phyloP scores from a whole-genome alignment of 2,113 vertebrate genomes.

The Neofelis nebulosa region DNA sequence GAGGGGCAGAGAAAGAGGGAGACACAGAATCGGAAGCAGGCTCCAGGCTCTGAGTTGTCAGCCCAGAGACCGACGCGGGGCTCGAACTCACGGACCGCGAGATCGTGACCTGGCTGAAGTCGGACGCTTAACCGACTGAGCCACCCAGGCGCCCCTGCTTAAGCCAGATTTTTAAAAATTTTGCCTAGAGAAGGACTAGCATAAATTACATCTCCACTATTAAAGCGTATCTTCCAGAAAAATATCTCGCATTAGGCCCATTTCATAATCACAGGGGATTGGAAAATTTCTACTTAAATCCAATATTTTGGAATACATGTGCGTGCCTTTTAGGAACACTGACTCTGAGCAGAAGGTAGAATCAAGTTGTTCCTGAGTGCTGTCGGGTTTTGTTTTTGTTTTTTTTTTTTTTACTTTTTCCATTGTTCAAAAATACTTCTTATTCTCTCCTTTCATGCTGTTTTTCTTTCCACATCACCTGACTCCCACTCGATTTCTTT shows the following conservation, averaged over 20 bases:
- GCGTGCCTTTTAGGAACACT: background rate
- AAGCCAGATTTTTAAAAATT: background rate
- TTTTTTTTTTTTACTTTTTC: background rate
- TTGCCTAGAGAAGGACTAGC: background rate
- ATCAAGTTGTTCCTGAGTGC: conserved; percentile 26
- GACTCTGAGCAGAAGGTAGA: background rate
- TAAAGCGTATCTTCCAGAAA: background rate
- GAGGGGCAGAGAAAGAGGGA: too few relatives aligned
- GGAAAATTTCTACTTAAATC: background rate
- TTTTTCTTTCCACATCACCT: conserved; percentile 53
- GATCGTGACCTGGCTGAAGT: too few relatives aligned
- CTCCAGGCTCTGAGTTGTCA: too few relatives aligned
- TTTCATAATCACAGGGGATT: background rate
- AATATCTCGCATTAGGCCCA: background rate
- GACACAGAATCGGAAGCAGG: too few relatives aligned
- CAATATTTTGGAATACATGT: background rate
- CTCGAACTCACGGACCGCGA: too few relatives aligned
- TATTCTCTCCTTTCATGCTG: background rate
- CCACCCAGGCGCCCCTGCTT: too few relatives aligned
- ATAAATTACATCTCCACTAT: background rate
- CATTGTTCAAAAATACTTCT: conserved; percentile 1
- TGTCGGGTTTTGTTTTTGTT: too few relatives aligned
- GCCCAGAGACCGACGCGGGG: too few relatives aligned
- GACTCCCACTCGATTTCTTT: conserved; percentile 62
- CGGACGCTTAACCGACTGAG: too few relatives aligned